phyloP scores from a whole-genome alignment of 2,888 invertebrate species.

The Branchipolynoe longqiensis region DNA sequence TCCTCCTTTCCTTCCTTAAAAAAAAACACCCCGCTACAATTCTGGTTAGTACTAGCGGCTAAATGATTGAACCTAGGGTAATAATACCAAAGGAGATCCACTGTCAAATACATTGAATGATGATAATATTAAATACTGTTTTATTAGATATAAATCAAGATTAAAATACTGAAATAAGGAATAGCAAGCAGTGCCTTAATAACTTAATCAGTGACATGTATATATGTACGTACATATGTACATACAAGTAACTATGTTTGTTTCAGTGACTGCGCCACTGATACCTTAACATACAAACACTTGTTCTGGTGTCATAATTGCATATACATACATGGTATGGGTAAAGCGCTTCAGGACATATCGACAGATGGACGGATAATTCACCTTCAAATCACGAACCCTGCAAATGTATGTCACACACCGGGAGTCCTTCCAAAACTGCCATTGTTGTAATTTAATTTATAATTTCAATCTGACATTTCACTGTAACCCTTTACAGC shows the following conservation, averaged over 20 bases:
- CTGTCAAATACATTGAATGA: not conserved
- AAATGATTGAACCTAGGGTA: constrained; percentile 16
- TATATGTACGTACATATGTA: too few species aligned
- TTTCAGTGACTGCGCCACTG: not conserved
- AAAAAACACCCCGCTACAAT: too few species aligned
- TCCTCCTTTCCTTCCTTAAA: not conserved
- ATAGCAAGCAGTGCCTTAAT: constrained; percentile 31
- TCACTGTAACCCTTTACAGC: too few species aligned
- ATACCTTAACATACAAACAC: constrained; percentile 14
- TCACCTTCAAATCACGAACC: too few species aligned
- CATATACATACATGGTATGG: too few species aligned
- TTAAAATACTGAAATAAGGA: not conserved
- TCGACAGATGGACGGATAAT: too few species aligned
- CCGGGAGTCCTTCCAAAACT: too few species aligned
- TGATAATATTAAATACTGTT: constrained; percentile 9
- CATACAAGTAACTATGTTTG: not conserved
- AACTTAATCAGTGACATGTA: constrained; percentile 25
- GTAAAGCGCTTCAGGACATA: too few species aligned
- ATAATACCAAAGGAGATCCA: constrained; percentile 9
- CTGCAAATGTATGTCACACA: too few species aligned
- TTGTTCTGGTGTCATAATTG: constrained; percentile 39
- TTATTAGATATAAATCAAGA: constrained; percentile 33
- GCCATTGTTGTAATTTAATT: not conserved
- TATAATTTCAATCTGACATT: not conserved
- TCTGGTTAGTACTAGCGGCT: not conserved